Conservation (phyloP, 2,113 vertebrate genomes). For the Ophthalmolycus amberensis region DNA sequence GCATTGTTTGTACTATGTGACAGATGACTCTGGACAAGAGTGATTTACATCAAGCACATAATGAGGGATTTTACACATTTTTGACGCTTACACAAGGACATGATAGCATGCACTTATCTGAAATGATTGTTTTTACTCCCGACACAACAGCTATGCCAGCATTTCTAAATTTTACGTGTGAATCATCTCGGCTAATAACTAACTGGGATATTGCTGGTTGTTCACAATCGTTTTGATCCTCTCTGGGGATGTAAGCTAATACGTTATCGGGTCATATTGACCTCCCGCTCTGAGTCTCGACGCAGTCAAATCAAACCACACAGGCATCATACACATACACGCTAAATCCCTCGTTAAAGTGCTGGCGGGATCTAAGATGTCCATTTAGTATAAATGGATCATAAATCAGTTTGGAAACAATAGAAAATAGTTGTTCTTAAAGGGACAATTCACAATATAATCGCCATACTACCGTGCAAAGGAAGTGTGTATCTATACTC, state of each 20-base stretch:
- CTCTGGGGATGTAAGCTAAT: slow-evolving; percentile 35
- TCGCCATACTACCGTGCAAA: not conserved
- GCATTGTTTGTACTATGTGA: slow-evolving; percentile 26
- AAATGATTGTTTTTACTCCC: slow-evolving; percentile 32
- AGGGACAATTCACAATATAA: not conserved
- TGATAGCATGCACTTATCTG: slow-evolving; percentile 30
- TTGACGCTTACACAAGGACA: slow-evolving; percentile 5
- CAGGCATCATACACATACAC: not conserved
- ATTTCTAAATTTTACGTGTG: slow-evolving; percentile 21
- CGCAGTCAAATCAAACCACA: not conserved
- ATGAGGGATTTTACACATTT: slow-evolving; percentile 50
- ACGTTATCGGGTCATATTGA: not conserved
- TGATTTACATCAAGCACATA: slow-evolving; percentile 42
- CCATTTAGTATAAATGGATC: not conserved
- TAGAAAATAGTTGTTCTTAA: not conserved
- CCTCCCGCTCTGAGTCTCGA: not conserved
- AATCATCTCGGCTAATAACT: slow-evolving; percentile 22
- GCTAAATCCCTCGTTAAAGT: not conserved
- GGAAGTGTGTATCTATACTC: not conserved
- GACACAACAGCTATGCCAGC: slow-evolving; percentile 14
- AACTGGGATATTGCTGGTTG: slow-evolving; percentile 16
- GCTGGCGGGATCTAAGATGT: slow-evolving; percentile 2
- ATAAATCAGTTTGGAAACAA: not conserved
- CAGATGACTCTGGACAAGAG: not conserved
- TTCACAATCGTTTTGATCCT: slow-evolving; percentile 12